Percentiles rank a stretch among this genome's conserved stretches.
These are phyloP conservation scores for Corythornis vintsioides DNA, from an alignment of 2,113 vertebrate genomes.

Conservation along the genomic window DNA sequence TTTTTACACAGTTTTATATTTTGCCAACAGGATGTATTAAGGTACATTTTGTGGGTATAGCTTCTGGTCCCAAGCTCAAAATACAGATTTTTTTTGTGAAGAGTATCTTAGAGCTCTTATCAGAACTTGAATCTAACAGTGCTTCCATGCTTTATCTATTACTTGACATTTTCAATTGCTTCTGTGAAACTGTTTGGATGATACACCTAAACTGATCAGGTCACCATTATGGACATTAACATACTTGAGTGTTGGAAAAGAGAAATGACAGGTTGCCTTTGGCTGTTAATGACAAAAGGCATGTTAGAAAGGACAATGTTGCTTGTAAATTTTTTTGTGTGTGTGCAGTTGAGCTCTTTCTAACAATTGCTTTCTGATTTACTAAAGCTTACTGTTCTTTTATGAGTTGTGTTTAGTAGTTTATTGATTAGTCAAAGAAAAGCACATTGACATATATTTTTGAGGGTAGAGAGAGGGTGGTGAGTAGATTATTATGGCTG, in stretches of 20 bases:
- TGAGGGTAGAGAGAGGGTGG: background rate
- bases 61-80: background rate
- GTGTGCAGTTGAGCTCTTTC: background rate
- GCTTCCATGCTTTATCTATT: background rate
- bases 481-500: background rate
- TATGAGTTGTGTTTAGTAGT: conserved; percentile 27
- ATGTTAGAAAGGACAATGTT: conserved; percentile 44
- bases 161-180: background rate
- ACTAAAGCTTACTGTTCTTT: background rate
- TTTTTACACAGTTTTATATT: background rate
- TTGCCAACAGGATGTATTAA: background rate
- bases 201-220: conserved; percentile 53
- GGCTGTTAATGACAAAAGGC: conserved; percentile 60
- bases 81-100: background rate
- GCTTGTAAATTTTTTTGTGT: background rate
- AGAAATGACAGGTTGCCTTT: background rate
- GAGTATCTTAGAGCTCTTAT: background rate
- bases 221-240: conserved; percentile 54
- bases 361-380: conserved; percentile 38
- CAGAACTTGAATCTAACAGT: background rate
- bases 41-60: background rate
- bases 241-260: conserved; percentile 54
- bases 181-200: conserved; percentile 34
- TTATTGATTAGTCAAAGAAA: conserved; percentile 48
- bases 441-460: background rate